Evolutionary conservation across 2,888 invertebrate genomes (phyloP).

Genomic region (Drosophila flavopinicola): DNA sequence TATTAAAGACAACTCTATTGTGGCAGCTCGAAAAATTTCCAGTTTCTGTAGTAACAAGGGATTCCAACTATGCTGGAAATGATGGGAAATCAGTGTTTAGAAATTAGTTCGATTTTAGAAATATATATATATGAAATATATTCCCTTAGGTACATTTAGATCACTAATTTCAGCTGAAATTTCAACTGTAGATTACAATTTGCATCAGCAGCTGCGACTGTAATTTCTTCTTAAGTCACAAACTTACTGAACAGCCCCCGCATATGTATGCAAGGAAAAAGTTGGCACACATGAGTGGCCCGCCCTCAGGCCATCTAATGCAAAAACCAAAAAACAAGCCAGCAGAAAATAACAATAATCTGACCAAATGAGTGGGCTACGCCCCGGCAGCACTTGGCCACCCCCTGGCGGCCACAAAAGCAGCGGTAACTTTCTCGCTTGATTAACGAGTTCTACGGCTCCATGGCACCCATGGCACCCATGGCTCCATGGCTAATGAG

Average conservation of each 20-base stretch:
- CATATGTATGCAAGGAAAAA: slow-evolving; percentile 2
- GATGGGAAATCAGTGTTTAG: too few relatives aligned
- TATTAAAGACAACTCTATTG: too few relatives aligned
- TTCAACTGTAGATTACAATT: too few relatives aligned
- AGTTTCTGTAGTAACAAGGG: too few relatives aligned
- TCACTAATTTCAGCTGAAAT: too few relatives aligned
- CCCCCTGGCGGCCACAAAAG: slow-evolving; percentile 9
- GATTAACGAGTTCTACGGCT: slow-evolving; percentile 80
- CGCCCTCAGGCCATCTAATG: slow-evolving; percentile 45
- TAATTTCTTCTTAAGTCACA: background rate
- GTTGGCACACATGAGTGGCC: slow-evolving; percentile 24
- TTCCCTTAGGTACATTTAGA: too few relatives aligned
- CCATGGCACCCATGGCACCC: slow-evolving; percentile 66
- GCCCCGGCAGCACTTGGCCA: slow-evolving; percentile 7
- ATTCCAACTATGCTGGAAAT: too few relatives aligned
- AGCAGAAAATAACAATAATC: slow-evolving; percentile 35
- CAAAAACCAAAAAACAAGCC: slow-evolving; percentile 10
- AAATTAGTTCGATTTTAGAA: too few relatives aligned
- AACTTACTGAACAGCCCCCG: slow-evolving; percentile 5
- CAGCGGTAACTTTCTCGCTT: slow-evolving; percentile 79
- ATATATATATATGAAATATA: too few relatives aligned
- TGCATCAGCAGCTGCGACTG: too few relatives aligned
- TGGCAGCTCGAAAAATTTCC: too few relatives aligned
- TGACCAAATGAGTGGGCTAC: slow-evolving; percentile 13
- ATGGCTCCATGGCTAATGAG: slow-evolving; percentile 59